Base-by-base conservation (phyloP, 2,888 invertebrate genomes). In the Drosophila pseudotalamancana region DNA sequence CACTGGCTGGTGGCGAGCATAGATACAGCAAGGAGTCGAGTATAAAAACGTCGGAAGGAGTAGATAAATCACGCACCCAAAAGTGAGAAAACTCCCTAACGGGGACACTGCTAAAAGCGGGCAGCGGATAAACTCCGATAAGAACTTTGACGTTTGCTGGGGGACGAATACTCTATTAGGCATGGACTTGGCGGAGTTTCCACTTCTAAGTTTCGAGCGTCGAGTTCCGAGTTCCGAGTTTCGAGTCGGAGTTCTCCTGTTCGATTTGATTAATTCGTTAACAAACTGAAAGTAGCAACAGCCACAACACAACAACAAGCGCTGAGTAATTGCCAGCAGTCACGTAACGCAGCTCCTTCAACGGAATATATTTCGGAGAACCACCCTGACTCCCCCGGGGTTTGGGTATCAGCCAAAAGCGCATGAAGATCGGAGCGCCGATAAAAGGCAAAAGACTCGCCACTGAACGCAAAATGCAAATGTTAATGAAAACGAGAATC, bases 251-350 rank as follows among this genome's bases (percentile, higher is more conserved):
- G 5, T 16, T 3, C 27, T 16, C n/a, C 25, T 25, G 74, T 87
- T 89, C 89, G 83, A 81, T 89, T 90, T 90, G 90, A 90, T 90
- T 90, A 90, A 90, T 89, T 90, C 87, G 90, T 90, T 90, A 89
- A 89, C 86, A 88, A 89, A 89, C 88, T 81, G 73, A 84, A 88
- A 87, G 87, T 83, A 89, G 86, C 90, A 90, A 88, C 85, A 89
- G 75, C 72, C 62, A 57, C 56, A 65, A 35, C 45, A 70, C 55
- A 50, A 48, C 53, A 42, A 50, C 46, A 68, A 34, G 23, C 71
- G 34, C 50, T 89, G 89, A 89, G 81, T 89, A 88, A 89, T 89
- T 88, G 89, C 80, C 40, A 27, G 31, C 57, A 86, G 88, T 88
- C 89, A 89, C 89, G 89, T 65, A 54, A 86, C 46, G 42, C 25